Evolutionary conservation across 2,113 vertebrate species (phyloP).

Genomic region (Rostratula benghalensis): DNA sequence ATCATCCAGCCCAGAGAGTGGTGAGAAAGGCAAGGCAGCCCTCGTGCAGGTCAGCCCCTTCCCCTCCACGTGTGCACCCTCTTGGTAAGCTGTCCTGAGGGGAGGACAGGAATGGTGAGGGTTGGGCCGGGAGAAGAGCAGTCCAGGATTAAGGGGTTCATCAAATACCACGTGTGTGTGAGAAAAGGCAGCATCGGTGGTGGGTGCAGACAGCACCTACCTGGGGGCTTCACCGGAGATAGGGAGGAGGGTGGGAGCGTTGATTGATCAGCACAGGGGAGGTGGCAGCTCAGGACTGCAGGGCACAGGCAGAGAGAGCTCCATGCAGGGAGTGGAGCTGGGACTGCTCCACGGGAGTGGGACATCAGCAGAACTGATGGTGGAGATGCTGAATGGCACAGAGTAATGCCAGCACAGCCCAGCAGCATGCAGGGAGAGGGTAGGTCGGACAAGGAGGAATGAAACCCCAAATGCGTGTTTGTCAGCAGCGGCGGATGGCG

Average conservation of each 20-base stretch:
- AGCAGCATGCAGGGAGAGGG: neutral
- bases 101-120: neutral
- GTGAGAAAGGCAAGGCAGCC: neutral
- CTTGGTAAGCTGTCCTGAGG: neutral
- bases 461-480: neutral
- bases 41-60: neutral
- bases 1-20: neutral
- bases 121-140: neutral
- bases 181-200: neutral
- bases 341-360: neutral
- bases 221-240: neutral
- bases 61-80: rapidly evolving
- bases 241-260: rapidly evolving
- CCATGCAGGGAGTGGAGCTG: neutral
- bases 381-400: neutral
- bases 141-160: neutral
- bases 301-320: neutral
- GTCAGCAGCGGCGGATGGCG: rapidly evolving
- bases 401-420: neutral
- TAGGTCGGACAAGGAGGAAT: neutral
- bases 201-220: neutral
- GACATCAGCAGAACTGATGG: neutral
- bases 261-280: neutral
- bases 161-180: rapidly evolving
- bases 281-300: neutral